These are phyloP conservation scores for Colistium nudipinnis DNA, from an alignment of 2,113 vertebrate genomes.

Conservation along the genomic window DNA sequence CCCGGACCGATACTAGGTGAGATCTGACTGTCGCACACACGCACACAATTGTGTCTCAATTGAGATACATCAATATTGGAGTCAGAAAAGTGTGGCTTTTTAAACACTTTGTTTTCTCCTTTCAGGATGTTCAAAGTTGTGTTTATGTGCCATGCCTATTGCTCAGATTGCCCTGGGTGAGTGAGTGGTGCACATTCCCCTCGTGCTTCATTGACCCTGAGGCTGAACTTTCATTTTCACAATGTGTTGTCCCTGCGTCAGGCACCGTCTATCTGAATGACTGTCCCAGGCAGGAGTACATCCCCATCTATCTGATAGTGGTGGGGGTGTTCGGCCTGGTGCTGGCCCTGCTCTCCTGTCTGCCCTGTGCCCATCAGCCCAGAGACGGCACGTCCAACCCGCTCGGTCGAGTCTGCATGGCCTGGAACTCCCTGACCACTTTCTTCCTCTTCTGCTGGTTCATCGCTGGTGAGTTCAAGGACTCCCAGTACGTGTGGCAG, in stretches of 20 bases:
- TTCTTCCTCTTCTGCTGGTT: constrained; percentile 77
- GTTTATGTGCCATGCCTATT: constrained; percentile 47
- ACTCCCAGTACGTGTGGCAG: too few species aligned
- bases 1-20: constrained; percentile 26
- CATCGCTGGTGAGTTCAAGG: constrained; percentile 72
- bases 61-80: neutral
- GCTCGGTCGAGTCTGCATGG: neutral
- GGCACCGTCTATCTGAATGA: constrained; percentile 66
- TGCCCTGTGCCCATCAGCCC: constrained; percentile 41
- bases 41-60: neutral
- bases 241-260: constrained; percentile 15
- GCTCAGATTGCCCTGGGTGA: constrained; percentile 76
- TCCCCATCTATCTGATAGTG: constrained; percentile 81
- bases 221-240: neutral
- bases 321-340: constrained; percentile 62
- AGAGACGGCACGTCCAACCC: neutral
- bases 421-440: constrained; percentile 56
- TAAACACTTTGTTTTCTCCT: constrained; percentile 3
- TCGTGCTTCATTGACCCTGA: neutral
- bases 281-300: constrained; percentile 70
- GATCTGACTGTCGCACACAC: neutral
- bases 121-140: constrained; percentile 59
- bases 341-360: constrained; percentile 54
- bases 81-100: neutral
- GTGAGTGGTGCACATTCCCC: constrained; percentile 9